Percentiles rank a stretch among this genome's conserved stretches.
Evolutionary conservation across 2,797 vertebrate species (phyloP).

Genomic region (Gymnoscopelus braueri): DNA sequence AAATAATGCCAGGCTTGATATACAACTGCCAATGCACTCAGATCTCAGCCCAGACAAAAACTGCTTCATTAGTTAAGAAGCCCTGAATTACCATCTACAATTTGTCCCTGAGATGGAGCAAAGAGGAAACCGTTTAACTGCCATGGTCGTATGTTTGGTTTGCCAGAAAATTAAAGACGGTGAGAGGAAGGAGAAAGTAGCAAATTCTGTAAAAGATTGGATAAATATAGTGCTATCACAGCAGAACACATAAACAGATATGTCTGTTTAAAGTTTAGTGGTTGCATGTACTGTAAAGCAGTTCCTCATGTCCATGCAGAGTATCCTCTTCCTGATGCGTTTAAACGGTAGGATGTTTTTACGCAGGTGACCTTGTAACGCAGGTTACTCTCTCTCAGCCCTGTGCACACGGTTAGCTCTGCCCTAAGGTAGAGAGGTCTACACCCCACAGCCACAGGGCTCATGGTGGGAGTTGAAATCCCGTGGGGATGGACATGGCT

Average conservation of each 20-base stretch:
- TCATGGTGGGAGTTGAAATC: constrained; percentile 49
- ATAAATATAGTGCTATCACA: constrained; percentile 5
- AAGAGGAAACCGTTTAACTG: constrained; percentile 27
- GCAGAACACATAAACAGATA: constrained; percentile 8
- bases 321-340: neutral
- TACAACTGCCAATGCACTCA: constrained; percentile 49
- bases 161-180: constrained; percentile 13
- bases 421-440: constrained; percentile 9
- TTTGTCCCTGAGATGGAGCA: constrained; percentile 34
- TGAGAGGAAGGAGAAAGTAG: constrained; percentile 31
- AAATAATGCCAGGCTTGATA: constrained; percentile 68
- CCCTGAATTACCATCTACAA: constrained; percentile 42
- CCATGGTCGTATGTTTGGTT: constrained; percentile 31
- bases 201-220: neutral
- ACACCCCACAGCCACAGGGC: constrained; percentile 20
- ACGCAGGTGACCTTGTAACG: constrained; percentile 10
- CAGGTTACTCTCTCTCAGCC: constrained; percentile 25
- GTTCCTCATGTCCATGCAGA: neutral
- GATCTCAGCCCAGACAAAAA: constrained; percentile 58
- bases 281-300: constrained; percentile 12
- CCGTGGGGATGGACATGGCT: constrained; percentile 43
- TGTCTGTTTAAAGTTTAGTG: neutral
- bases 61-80: constrained; percentile 47
- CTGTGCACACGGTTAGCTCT: constrained; percentile 35
- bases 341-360: constrained; percentile 26